A percentile compares a stretch with the other conserved stretches of the same genome.
Evolutionary conservation across 2,888 invertebrate species (phyloP).

Genomic region (Colostygia pectinataria): DNA sequence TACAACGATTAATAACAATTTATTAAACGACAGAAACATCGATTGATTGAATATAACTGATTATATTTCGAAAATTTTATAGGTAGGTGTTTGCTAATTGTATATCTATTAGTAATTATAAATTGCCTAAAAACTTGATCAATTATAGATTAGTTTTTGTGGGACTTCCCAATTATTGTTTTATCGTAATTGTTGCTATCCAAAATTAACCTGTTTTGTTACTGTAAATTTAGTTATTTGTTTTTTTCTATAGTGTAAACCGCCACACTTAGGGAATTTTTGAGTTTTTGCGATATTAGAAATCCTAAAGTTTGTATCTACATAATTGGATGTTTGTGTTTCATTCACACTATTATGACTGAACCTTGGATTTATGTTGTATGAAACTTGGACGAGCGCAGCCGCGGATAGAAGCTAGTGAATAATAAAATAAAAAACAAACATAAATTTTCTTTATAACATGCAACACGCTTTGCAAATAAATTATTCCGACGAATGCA

Average conservation of each 20-base stretch:
- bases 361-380: no score
- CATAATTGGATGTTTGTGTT: no score
- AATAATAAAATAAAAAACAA: neutral
- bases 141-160: slow-evolving; percentile 13
- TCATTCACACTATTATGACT: no score
- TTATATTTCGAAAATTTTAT: slow-evolving; percentile 7
- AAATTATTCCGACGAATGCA: slow-evolving; percentile 3
- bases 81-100: slow-evolving; percentile 9
- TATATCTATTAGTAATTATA: slow-evolving; percentile 7
- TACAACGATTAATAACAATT: slow-evolving; percentile 21
- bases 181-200: neutral
- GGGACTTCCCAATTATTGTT: slow-evolving; percentile 7
- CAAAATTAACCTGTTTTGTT: no score
- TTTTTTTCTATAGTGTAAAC: no score
- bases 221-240: no score
- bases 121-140: slow-evolving; percentile 14
- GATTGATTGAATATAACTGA: slow-evolving; percentile 10
- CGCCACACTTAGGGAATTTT: no score
- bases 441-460: neutral
- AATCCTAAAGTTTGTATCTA: no score
- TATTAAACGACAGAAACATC: slow-evolving; percentile 15
- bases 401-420: no score
- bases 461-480: slow-evolving; percentile 4
- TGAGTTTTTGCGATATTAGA: no score
- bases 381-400: no score